Evolutionary conservation across 2,888 invertebrate species (phyloP).

Genomic region (Sarcophaga rosellei): DNA sequence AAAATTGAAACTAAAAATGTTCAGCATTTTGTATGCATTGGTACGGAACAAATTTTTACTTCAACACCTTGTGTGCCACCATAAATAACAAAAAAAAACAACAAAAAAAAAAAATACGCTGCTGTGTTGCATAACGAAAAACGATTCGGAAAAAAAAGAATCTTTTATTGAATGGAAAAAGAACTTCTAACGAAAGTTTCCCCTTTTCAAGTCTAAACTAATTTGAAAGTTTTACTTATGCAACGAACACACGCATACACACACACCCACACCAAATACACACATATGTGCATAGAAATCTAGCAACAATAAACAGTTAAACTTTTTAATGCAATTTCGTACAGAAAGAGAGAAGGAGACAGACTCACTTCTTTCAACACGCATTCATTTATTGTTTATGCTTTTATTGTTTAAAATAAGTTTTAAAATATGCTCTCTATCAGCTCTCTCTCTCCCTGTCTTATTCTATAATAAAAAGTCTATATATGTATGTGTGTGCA

Average conservation of each 20-base stretch:
- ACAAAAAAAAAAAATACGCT: neutral
- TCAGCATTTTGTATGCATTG: too few species aligned
- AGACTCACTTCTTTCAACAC: neutral
- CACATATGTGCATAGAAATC: neutral
- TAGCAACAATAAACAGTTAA: conserved; percentile 10
- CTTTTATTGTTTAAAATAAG: conserved; percentile 6
- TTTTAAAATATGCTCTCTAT: neutral
- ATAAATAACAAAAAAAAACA: neutral
- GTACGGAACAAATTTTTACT: neutral
- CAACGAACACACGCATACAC: neutral
- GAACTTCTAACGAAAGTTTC: conserved; percentile 39
- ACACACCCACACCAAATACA: neutral
- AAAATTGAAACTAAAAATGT: neutral
- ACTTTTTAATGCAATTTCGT: conserved; percentile 22
- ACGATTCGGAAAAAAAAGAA: neutral
- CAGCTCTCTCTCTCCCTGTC: neutral
- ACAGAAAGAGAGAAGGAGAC: neutral
- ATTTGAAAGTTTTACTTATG: conserved; percentile 57
- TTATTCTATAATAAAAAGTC: neutral
- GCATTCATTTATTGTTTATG: neutral
- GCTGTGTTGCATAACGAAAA: neutral
- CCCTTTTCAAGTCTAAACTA: conserved; percentile 57
- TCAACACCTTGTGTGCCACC: neutral
- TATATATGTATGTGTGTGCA: neutral
- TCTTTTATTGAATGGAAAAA: neutral